These are phyloP conservation scores for Hemicentrotus pulcherrimus DNA, from an alignment of 35 echinoderm and acorn worm species.

Conservation along the genomic window DNA sequence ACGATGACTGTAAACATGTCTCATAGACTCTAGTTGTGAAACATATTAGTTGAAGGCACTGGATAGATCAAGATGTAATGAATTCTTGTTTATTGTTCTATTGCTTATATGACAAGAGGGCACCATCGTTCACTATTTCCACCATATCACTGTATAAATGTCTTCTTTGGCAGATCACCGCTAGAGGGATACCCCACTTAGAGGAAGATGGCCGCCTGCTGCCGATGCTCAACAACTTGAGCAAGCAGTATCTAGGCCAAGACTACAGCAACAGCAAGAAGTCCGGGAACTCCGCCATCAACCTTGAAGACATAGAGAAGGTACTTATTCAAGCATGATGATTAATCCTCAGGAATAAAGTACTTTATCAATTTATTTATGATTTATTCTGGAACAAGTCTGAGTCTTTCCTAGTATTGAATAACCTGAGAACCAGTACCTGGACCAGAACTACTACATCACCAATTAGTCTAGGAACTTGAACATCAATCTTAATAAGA, in stretches of 20 bases:
- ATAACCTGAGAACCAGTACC: conserved; percentile 92
- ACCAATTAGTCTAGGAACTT: conserved; percentile 57
- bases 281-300: conserved; percentile 61
- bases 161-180: conserved; percentile 70
- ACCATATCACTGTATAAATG: too few species aligned
- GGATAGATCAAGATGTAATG: too few species aligned
- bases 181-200: conserved; percentile 81
- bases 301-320: conserved; percentile 80
- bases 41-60: too few species aligned
- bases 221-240: conserved; percentile 90
- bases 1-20: too few species aligned
- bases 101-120: too few species aligned
- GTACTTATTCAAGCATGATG: conserved; percentile 14
- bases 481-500: not conserved
- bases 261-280: conserved; percentile 82
- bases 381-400: not conserved
- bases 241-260: conserved; percentile 94
- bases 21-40: too few species aligned
- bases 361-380: too few species aligned
- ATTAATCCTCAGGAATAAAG: too few species aligned
- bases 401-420: conserved; percentile 77
- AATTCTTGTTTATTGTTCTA: too few species aligned
- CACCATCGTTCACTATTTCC: too few species aligned
- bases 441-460: conserved; percentile 77
- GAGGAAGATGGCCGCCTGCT: conserved; percentile 97